Base-by-base conservation (phyloP, 2,797 vertebrate genomes). In the Lateolabrax maculatus region DNA sequence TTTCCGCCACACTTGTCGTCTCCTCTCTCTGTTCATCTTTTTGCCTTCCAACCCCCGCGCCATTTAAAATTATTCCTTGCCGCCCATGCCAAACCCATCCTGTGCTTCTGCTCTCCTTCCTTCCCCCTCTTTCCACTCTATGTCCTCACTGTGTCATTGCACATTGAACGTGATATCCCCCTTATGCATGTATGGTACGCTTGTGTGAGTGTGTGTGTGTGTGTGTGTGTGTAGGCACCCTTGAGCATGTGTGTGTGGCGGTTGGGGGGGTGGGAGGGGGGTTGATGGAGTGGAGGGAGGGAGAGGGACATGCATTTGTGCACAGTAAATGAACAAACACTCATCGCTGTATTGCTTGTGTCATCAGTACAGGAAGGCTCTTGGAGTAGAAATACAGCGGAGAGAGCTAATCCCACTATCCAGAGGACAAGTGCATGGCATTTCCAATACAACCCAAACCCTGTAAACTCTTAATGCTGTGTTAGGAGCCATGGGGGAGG, bases 141-240 rank as follows among this genome's bases (percentile, higher is more conserved):
- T 92, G 92, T 92, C 94, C 93, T 94, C 91, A 87, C 91, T 77
- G 91, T 94, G 92, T 93, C 94, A 94, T 94, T 95, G 93, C 88
- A 93, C 91, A 90, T 87, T 91, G 89, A 86, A 90, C 89, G 85
- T 91, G 91, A 93, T 93, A 90, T 84, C 84, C 91, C 85, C 79
- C 90, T 84, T 89, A 89, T 92, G 90, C 66, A 84, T 88, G 71
- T 87, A 83, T 79, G 69, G 81, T 73, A 67, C 4, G 51, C 74
- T 71, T 64, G 75, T 74, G 81, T 84, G 53, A 60, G 65, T 37
- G 56, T 63, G 71, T 61, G 48, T 70, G 63, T 53, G 52, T 77
- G 79, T 67, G 67, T 74, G 84, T 79, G 63, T 64, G 48, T 67
- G 63, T 53, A 61, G 51, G 78, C 82, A 89, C 80, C 87, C 83